Conservation (phyloP, 2,888 invertebrate species). For the Daptonema setosum region DNA sequence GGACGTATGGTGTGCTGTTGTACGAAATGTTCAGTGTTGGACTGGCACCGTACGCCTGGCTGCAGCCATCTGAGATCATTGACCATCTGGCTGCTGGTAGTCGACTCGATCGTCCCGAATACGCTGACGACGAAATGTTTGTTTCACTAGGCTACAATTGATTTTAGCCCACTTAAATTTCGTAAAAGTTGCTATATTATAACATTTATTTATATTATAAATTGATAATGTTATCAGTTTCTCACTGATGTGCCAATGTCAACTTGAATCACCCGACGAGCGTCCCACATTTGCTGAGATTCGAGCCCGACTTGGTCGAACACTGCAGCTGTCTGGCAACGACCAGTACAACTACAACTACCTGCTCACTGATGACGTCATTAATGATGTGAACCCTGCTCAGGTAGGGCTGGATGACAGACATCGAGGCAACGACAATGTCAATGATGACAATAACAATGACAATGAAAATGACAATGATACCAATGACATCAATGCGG, state of each 20-base stretch:
- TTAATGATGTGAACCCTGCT: no score
- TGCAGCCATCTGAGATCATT: not conserved
- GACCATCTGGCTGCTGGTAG: not conserved
- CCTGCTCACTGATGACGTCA: no score
- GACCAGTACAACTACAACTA: not conserved
- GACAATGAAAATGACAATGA: not conserved
- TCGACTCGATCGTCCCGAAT: not conserved
- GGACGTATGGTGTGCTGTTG: conserved; percentile 2
- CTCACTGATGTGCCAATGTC: not conserved
- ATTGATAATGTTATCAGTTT: no score
- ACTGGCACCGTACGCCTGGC: not conserved
- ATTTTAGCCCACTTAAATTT: no score
- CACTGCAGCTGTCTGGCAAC: not conserved
- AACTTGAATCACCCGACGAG: not conserved
- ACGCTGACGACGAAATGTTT: not conserved
- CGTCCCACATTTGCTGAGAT: not conserved
- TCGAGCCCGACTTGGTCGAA: not conserved
- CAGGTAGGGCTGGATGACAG: not conserved
- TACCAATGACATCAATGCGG: not conserved
- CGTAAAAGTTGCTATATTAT: no score
- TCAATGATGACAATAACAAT: not conserved
- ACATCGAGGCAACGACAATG: no score
- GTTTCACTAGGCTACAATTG: no score
- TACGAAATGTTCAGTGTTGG: not conserved
- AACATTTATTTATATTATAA: no score